Base-by-base conservation (phyloP, 2,797 vertebrate genomes). In the Danio albolineatus region DNA sequence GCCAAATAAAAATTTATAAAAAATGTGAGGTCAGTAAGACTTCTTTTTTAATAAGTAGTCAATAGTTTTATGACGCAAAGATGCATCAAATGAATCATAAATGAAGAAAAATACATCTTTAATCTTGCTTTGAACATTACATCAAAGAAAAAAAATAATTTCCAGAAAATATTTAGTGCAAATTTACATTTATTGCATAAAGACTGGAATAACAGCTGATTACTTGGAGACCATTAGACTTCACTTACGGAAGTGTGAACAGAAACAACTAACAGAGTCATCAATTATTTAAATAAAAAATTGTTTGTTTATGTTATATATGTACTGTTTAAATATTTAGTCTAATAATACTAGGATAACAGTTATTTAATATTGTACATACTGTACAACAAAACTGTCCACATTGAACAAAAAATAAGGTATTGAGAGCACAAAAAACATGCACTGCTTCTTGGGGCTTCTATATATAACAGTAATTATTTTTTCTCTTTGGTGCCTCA, bases 401-500 rank as follows among this genome's bases (percentile, higher is more conserved):
- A n/a, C n/a, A n/a, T n/a, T n/a, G n/a, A n/a, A n/a, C n/a, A n/a
- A n/a, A n/a, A 54, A 44, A 44, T 4, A 44, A 44, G 13, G 21
- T 16, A 21, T 14, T 43, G 13, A 57, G 17, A 57, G 21, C 41
- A 46, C 19, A 57, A 10, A 57, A 56, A 71, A 64, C 9, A 19
- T 65, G 10, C 41, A 39, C 7, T 7, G 38, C 19, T 73, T 73
- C 54, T 44, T 17, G 16, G 54, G 19, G 13, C 2, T 13, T 70
- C 54, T 73, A n/a, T 73, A 28, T 44, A 36, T 73, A 46, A 73
- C 54, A 73, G 19, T 44, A 46, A 59, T 59, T 46, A 79, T 82
- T 54, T n/a, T 36, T 13, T 59, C 53, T 41, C 41, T 59, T 44
- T 59, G 19, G 71, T 73, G 70, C 19, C 19, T 73, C 19, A 36